These are phyloP conservation scores for Apis florea DNA, from an alignment of 1,140 invertebrate species.

Conservation along the genomic window DNA sequence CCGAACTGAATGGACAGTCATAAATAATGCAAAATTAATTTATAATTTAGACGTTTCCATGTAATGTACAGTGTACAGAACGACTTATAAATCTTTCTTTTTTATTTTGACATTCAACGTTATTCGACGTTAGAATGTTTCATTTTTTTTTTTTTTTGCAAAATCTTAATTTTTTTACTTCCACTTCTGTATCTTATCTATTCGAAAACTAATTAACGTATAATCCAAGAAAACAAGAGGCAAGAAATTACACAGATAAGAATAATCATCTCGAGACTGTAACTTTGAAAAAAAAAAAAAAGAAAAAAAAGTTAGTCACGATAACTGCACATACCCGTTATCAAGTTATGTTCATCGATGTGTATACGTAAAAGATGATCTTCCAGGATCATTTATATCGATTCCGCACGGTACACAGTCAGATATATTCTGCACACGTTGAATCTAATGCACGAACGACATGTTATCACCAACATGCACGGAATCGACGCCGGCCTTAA, in stretches of 20 bases:
- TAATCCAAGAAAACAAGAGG: background rate
- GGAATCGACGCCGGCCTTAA: constrained; percentile 52
- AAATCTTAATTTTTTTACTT: too few relatives aligned
- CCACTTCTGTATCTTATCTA: too few relatives aligned
- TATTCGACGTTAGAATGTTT: too few relatives aligned
- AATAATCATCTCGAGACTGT: background rate
- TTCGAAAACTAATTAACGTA: background rate
- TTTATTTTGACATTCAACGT: too few relatives aligned
- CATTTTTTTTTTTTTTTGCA: too few relatives aligned
- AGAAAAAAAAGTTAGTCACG: constrained; percentile 48
- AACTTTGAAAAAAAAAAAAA: constrained; percentile 46
- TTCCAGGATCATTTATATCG: constrained; percentile 46
- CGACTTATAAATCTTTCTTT: too few relatives aligned
- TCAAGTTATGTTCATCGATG: constrained; percentile 44
- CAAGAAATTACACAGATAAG: background rate
- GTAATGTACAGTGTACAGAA: too few relatives aligned
- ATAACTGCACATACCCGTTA: constrained; percentile 39
- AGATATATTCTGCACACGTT: background rate
- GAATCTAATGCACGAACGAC: constrained; percentile 52
- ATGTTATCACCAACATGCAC: constrained; percentile 43
- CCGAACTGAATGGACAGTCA: too few relatives aligned
- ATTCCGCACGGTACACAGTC: constrained; percentile 3
- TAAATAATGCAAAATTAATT: too few relatives aligned
- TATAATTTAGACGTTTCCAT: too few relatives aligned
- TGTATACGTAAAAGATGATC: constrained; percentile 44